Conservation (phyloP, 2,797 vertebrate species). For the Poecilia gillii region DNA sequence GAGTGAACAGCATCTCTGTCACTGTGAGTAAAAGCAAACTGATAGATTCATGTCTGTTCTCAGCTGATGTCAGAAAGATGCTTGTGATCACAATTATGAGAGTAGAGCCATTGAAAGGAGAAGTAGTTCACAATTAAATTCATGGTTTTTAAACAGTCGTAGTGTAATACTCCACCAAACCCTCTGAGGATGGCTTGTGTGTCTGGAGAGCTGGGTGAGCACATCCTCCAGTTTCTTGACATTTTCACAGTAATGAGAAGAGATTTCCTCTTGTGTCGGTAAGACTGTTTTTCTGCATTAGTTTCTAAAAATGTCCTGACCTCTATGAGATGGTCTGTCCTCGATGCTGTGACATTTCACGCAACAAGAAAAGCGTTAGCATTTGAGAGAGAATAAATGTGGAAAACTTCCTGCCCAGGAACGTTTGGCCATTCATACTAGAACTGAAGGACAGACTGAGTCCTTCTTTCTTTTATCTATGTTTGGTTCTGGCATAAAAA, state of each 20-base stretch:
- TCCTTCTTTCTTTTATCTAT: background rate
- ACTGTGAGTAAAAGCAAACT: background rate
- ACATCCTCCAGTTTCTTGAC: slow-evolving; percentile 29
- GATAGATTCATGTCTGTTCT: slow-evolving; percentile 12
- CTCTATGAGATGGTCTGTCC: slow-evolving; percentile 29
- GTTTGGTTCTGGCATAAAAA: background rate
- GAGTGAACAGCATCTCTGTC: slow-evolving; percentile 12
- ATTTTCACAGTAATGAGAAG: slow-evolving; percentile 42
- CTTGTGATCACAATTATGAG: background rate
- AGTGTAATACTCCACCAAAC: background rate
- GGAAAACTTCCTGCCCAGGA: slow-evolving; percentile 17
- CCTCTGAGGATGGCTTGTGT: slow-evolving; percentile 6
- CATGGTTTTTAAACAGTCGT: background rate
- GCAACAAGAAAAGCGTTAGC: slow-evolving; percentile 14
- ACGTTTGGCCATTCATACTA: background rate
- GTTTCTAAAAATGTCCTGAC: slow-evolving; percentile 33
- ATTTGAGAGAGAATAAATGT: slow-evolving; percentile 23
- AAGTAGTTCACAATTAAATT: background rate
- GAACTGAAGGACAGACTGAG: background rate
- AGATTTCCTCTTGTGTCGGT: slow-evolving; percentile 22
- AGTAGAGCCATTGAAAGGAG: background rate
- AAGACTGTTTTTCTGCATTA: slow-evolving; percentile 25
- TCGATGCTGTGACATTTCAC: slow-evolving; percentile 43
- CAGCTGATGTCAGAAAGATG: slow-evolving; percentile 7
- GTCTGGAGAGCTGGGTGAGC: background rate